Evolutionary conservation across 1,140 invertebrate genomes (phyloP), one percentile per base, ranked within the genome.

Genomic region (Drosophila pallidifrons): DNA sequence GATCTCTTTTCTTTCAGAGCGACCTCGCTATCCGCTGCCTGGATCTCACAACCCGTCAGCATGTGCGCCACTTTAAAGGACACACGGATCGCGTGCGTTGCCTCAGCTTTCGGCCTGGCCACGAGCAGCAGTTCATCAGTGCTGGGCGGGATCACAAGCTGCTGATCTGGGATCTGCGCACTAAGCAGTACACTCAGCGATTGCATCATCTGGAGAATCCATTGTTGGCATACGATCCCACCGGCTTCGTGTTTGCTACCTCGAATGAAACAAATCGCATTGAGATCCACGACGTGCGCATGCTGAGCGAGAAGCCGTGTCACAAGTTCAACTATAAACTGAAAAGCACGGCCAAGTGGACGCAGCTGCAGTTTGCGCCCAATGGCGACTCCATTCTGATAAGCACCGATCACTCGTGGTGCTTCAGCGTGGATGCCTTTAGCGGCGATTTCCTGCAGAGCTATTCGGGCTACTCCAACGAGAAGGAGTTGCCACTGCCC

Each of bases 361-460:
- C 79, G 2, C 82, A 86, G 28, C 5, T 86, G 38, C 71, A 86
- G 32, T 86, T 86, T 41, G 25, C 82, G 0, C 78, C 78, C 10
- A 46, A 79, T 30, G 82, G 82, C 1, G 66, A 72, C 25, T 45
- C 10, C 0, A 11, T 86, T 0, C 32, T 86, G n/a, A 8, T 86
- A 1, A 32, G 46, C 51, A 86, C 82, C 6, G 51, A 86, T 69
- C 30, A 43, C 11, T 69, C 67, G 3, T 66, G 71, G 46, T 81
- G 78, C 49, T 86, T 86, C 47, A 79, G 64, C n/a, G 64, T 86
- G 28, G 63, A 66, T 28, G 65, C 82, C 11, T 61, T 61, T 2
- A 59, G 49, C 7, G 82, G 82, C 0, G 6, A 7, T 8, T 67
- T 60, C 0, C n/a, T 52, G 38, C 75, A 76, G 43, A 46, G 52